Percentiles rank a stretch among this genome's conserved stretches.
phyloP scores from a whole-genome alignment of 2,888 invertebrate species.

The Trichogramma dendrolimi region DNA sequence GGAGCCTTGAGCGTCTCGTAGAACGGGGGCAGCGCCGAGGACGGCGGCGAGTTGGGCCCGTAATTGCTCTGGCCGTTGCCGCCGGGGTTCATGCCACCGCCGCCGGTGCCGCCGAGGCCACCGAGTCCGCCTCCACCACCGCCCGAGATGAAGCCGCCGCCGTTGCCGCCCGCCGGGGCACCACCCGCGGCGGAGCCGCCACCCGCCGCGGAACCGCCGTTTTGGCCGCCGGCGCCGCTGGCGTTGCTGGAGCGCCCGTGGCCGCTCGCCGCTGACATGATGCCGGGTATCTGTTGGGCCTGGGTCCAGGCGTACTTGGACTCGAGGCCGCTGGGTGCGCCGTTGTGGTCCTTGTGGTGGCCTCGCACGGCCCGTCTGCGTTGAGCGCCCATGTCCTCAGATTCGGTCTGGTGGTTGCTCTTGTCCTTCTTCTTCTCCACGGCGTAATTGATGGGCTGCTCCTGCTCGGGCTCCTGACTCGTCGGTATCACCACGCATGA shows the following conservation, averaged over 20 bases:
- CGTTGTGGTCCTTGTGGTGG: constrained; percentile 18
- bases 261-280: constrained; percentile 63
- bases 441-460: constrained; percentile 85
- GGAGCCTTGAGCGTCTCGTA: constrained; percentile 63
- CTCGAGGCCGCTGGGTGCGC: constrained; percentile 56
- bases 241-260: constrained; percentile 67
- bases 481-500: constrained; percentile 34
- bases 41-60: constrained; percentile 83
- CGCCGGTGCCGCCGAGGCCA: constrained; percentile 60
- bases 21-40: constrained; percentile 82
- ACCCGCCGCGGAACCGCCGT: constrained; percentile 48
- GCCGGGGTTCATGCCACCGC: constrained; percentile 73
- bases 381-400: constrained; percentile 51
- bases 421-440: constrained; percentile 73
- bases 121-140: constrained; percentile 52
- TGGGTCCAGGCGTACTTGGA: constrained; percentile 39
- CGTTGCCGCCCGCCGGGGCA: constrained; percentile 49
- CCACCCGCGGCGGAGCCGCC: constrained; percentile 70
- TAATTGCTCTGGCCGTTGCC: constrained; percentile 78
- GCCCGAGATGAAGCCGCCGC: constrained; percentile 58
- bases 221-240: constrained; percentile 39
- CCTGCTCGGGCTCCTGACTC: constrained; percentile 58
- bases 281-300: constrained; percentile 47
- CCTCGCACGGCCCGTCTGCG: no score
- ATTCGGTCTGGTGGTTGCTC: constrained; percentile 42